Percentiles rank a stretch among this genome's conserved stretches.
Conservation (phyloP, 1,140 invertebrate genomes). For the Drosophila nigrodunni region DNA sequence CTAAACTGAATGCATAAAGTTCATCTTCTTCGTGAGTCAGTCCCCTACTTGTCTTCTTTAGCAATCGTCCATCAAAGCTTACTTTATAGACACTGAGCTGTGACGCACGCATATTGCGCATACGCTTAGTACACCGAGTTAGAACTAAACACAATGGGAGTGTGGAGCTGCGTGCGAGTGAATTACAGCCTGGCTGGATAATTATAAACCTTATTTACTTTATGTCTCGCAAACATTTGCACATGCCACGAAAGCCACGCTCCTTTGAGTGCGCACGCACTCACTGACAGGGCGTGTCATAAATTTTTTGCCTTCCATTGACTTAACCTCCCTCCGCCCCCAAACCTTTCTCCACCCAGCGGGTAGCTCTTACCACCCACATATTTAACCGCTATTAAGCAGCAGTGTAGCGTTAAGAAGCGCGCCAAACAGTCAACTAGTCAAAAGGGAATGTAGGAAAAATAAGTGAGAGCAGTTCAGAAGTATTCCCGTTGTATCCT, state of each 20-base stretch:
- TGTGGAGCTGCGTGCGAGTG: constrained; percentile 45
- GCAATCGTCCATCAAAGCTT: neutral
- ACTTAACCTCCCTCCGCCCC: constrained; percentile 5
- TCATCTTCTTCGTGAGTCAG: no score
- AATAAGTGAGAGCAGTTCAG: neutral
- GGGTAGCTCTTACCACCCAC: neutral
- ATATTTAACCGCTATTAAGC: constrained; percentile 50
- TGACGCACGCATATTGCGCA: constrained; percentile 17
- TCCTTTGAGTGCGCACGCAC: constrained; percentile 30
- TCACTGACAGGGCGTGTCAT: constrained; percentile 57
- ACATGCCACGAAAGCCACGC: constrained; percentile 58
- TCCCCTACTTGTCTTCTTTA: neutral
- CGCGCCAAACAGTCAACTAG: constrained; percentile 23
- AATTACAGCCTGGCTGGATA: constrained; percentile 67
- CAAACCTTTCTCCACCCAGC: neutral
- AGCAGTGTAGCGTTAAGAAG: constrained; percentile 31
- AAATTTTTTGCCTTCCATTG: constrained; percentile 32
- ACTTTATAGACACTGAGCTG: neutral
- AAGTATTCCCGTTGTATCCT: constrained; percentile 42
- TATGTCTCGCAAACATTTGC: constrained; percentile 70
- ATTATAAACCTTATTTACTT: constrained; percentile 75
- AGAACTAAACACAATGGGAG: neutral
- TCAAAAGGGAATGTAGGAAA: neutral
- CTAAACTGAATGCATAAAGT: no score
- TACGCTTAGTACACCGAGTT: constrained; percentile 2